Base-by-base conservation (phyloP, 2,113 vertebrate genomes). In the Oenanthe oenanthe region DNA sequence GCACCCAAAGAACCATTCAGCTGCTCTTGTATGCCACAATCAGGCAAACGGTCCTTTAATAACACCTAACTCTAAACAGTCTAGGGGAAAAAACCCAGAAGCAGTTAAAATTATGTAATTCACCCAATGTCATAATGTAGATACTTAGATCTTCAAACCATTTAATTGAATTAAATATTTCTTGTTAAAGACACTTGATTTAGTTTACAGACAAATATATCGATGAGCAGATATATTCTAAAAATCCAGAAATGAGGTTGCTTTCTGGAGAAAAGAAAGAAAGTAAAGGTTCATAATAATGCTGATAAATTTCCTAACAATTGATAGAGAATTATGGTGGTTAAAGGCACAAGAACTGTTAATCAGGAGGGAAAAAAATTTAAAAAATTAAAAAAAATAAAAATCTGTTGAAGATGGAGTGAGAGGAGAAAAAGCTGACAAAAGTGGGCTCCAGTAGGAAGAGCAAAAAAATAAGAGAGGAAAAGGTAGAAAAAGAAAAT, bases 1-100 rank as follows among this genome's bases (percentile, higher is more conserved):
- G 8, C 14, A 29, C n/a, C 8, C 17, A 58, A 25, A 26, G 16
- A 51, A 42, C 6, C 4, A 14, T 29, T 43, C 14, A 96, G 73
- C 67, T 95, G 73, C 20, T 96, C 68, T 93, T 91, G 40, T 89
- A 65, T 77, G 21, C 48, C 74, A 93, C 29, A 45, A 94, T 82
- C 88, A 73, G 25, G 24, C 56, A 88, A 88, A 85, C 50, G 50
- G 48, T 79, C 63, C 63, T 86, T 76, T 78, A 88, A 57, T 26
- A 93, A 89, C 54, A 67, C 38, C 58, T 82, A 71, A 73, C 20
- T 74, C 50, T 43, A 51, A 84, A 48, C 11, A 21, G 47, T 25
- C 24, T 7, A 31, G 50, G 58, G 26, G 19, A 61, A 80, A 92
- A 53, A n/a, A 40, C 38, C 38, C 0, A 32, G 13, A 66, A 83